phyloP scores from a whole-genome alignment of 2,797 vertebrate genomes.

The Acrossocheilus fasciatus region DNA sequence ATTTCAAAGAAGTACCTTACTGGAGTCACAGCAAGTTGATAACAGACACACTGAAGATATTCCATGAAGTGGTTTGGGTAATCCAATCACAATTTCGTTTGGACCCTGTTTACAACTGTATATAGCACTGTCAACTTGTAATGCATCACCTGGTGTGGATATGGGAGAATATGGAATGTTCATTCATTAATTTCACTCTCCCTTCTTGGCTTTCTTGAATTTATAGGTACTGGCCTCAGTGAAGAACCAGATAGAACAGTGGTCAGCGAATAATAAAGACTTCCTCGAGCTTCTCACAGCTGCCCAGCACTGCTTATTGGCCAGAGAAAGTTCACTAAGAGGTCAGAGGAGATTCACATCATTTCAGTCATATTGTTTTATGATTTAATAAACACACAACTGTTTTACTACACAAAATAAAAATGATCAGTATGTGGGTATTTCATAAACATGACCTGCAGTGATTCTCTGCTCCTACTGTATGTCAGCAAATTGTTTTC shows the following conservation, averaged over 20 bases:
- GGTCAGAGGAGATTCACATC: slow-evolving; percentile 67
- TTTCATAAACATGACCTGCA: neutral
- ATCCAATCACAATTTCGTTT: neutral
- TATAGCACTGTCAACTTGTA: neutral
- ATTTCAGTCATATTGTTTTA: neutral
- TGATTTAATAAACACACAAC: neutral
- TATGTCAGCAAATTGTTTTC: neutral
- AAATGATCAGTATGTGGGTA: neutral
- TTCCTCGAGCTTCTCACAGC: slow-evolving; percentile 88
- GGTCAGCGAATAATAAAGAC: slow-evolving; percentile 84
- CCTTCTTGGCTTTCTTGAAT: neutral
- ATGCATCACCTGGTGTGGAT: neutral
- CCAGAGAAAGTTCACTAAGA: slow-evolving; percentile 80
- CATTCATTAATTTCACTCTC: neutral
- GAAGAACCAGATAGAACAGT: slow-evolving; percentile 94
- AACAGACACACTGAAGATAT: neutral
- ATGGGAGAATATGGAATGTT: neutral
- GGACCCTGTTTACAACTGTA: neutral
- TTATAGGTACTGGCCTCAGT: slow-evolving; percentile 92
- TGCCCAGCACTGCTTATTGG: slow-evolving; percentile 93
- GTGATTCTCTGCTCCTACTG: neutral
- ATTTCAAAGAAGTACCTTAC: too few relatives aligned
- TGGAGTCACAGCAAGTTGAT: neutral
- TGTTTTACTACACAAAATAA: neutral
- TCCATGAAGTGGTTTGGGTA: neutral